Base-by-base conservation (phyloP, 2,113 vertebrate genomes). In the Scalopus aquaticus region DNA sequence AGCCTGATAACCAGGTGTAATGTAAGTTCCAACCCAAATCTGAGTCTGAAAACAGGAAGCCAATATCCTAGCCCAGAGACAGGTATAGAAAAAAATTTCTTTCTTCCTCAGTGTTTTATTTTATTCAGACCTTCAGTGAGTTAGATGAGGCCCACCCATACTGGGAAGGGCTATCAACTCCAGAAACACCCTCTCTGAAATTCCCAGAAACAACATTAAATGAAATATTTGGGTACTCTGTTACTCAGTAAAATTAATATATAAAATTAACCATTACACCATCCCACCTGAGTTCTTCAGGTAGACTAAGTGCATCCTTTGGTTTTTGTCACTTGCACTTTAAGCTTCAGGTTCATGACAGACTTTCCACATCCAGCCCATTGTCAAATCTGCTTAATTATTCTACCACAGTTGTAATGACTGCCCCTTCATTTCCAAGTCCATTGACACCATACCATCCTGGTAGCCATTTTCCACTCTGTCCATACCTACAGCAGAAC, bases 101-200 rank as follows among this genome's bases (percentile, higher is more conserved):
- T 74, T 93, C 35, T 88, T 81, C n/a, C 39, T 70, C 9, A 44
- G 20, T 42, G 15, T 70, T 51, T 93, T 93, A 65, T 81, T 93
- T 26, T 88, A 13, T 35, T 72, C 44, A 64, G 35, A 35, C 37
- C 37, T 35, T 54, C 74, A 70, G 2, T 20, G 11, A 28, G 28
- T 42, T 79, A 42, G 28, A n/a, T 70, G 64, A 79, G 74, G 22
- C 44, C 12, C 30, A 51, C 15, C n/a, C 22, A 72, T 16, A 37
- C 0, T 65, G 77, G 46, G 37, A 24, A 80, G 28, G 28, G 30
- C 7, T 88, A 46, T 67, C 19, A 74, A 28, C 20, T 56, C 46
- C 58, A 67, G 67, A 67, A 67, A 67, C 32, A 82, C 9, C 12
- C 58, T 74, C 69, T 64, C 12, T 46, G 60, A 67, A 62, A 65